These are phyloP conservation scores for Drosophila acutilabella DNA, from an alignment of 2,888 invertebrate genomes.

Conservation along the genomic window DNA sequence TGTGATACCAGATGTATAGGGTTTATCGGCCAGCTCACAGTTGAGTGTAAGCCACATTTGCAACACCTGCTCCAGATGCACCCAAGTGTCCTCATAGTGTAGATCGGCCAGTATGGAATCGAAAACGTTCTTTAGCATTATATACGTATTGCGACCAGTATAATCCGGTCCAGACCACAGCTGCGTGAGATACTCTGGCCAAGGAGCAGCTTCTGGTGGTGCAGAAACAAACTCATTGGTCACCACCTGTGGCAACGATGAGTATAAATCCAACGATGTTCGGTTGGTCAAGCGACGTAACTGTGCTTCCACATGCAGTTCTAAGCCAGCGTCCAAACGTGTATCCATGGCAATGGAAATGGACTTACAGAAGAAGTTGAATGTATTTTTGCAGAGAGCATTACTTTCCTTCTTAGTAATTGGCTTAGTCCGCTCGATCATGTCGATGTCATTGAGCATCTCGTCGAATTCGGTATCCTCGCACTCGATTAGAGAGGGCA, in stretches of 20 bases:
- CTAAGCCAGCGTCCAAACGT: constrained; percentile 92
- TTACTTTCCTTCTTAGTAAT: constrained; percentile 86
- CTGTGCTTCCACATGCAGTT: constrained; percentile 91
- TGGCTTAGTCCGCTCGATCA: constrained; percentile 87
- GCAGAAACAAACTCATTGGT: constrained; percentile 82
- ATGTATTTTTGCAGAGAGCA: constrained; percentile 83
- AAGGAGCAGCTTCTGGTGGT: constrained; percentile 82
- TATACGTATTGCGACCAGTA: constrained; percentile 85
- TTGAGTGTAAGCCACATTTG: constrained; percentile 95
- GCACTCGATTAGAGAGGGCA: constrained; percentile 91
- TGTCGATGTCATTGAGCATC: constrained; percentile 89
- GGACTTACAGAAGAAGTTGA: constrained; percentile 85
- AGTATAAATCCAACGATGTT: constrained; percentile 86
- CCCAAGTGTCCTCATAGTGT: constrained; percentile 89
- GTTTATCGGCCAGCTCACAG: constrained; percentile 86
- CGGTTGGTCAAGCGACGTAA: constrained; percentile 89
- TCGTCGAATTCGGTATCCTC: constrained; percentile 94
- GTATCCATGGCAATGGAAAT: constrained; percentile 91
- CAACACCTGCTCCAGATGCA: constrained; percentile 92
- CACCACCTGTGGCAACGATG: constrained; percentile 84
- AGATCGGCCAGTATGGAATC: constrained; percentile 89
- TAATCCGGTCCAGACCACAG: constrained; percentile 86
- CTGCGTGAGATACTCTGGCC: constrained; percentile 85
- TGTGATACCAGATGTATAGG: constrained; percentile 86
- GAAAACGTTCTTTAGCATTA: constrained; percentile 90